These are phyloP conservation scores for Lycocerus yunnanus DNA, from an alignment of 2,888 invertebrate species.

Conservation along the genomic window DNA sequence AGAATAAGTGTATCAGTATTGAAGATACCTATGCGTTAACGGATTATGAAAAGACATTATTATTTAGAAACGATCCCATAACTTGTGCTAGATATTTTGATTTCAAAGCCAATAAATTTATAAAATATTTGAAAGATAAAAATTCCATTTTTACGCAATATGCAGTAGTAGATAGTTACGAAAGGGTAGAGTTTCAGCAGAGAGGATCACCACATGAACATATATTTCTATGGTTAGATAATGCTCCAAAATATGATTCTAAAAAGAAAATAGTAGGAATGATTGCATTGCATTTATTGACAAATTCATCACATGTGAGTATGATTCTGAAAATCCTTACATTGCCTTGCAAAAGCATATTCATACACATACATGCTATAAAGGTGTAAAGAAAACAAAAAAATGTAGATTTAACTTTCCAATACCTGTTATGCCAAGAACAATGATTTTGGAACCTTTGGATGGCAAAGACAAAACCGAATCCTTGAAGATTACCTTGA, in stretches of 20 bases:
- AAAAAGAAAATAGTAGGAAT: background rate
- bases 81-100: constrained; percentile 34
- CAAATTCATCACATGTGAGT: background rate
- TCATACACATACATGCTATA: background rate
- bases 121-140: constrained; percentile 10
- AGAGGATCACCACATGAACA: constrained; percentile 29
- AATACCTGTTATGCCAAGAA: background rate
- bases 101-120: constrained; percentile 19
- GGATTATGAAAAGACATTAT: constrained; percentile 23
- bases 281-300: background rate
- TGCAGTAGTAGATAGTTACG: constrained; percentile 23
- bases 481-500: too few species aligned
- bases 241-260: background rate
- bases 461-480: constrained; percentile 24
- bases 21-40: too few species aligned
- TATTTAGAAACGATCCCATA: constrained; percentile 37
- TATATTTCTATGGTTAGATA: constrained; percentile 8
- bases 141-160: constrained; percentile 25
- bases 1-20: background rate
- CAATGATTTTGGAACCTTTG: too few species aligned
- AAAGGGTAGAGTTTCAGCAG: constrained; percentile 38
- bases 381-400: background rate
- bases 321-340: background rate
- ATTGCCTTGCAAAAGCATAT: background rate
- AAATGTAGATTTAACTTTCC: background rate